These are phyloP conservation scores for Pteropus rufus DNA, from an alignment of 2,797 vertebrate species.

Conservation along the genomic window DNA sequence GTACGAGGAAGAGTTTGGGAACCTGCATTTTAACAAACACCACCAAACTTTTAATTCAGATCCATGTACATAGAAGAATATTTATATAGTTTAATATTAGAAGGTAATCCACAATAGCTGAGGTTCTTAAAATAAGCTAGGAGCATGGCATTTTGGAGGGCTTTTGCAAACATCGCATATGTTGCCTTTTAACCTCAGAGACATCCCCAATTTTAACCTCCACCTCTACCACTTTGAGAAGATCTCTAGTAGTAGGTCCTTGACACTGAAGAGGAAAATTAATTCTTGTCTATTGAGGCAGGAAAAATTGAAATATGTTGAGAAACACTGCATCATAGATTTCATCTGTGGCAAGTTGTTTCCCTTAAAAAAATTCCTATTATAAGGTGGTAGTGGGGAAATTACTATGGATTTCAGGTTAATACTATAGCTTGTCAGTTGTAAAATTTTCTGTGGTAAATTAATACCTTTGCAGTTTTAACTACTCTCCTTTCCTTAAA, in stretches of 20 bases:
- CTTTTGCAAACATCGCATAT: neutral
- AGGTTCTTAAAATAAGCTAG: neutral
- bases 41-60: neutral
- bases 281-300: neutral
- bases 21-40: neutral
- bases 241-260: neutral
- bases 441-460: conserved; percentile 15
- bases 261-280: neutral
- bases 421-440: neutral
- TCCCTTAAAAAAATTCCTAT: neutral
- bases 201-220: neutral
- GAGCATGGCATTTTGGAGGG: neutral
- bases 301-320: neutral
- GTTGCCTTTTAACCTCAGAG: neutral
- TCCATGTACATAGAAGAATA: neutral
- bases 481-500: conserved; percentile 47
- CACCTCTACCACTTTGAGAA: neutral
- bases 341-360: neutral
- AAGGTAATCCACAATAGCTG: neutral
- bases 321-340: neutral
- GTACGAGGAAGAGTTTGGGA: neutral
- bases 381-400: conserved; percentile 11
- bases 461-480: conserved; percentile 27
- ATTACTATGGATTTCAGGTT: conserved; percentile 27
- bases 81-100: neutral